phyloP scores from a whole-genome alignment of 2,888 invertebrate species.

The Aporophyla nigra region DNA sequence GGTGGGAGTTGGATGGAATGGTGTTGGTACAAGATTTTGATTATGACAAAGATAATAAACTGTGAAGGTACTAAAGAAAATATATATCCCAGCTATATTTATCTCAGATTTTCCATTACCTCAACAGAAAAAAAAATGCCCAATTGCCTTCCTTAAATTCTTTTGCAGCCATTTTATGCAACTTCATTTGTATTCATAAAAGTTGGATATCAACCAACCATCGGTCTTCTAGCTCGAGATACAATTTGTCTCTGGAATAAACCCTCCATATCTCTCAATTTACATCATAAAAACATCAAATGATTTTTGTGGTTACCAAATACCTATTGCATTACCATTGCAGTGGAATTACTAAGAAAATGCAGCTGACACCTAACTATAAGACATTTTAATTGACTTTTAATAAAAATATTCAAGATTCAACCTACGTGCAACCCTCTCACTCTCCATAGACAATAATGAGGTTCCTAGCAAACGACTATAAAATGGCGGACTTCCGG shows the following conservation, averaged over 20 bases:
- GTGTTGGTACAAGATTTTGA: not conserved
- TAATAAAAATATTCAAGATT: constrained; percentile 8
- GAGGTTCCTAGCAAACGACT: constrained; percentile 31
- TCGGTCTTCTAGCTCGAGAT: not conserved
- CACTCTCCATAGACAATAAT: constrained; percentile 42
- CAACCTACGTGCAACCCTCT: constrained; percentile 27
- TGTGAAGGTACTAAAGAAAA: not conserved
- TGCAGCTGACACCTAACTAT: not conserved
- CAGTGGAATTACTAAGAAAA: not conserved
- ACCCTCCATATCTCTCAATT: not conserved
- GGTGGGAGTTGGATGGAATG: not conserved
- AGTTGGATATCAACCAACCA: not conserved
- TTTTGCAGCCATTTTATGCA: not conserved
- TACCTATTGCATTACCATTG: too few species aligned
- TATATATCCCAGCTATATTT: not conserved
- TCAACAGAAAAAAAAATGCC: not conserved
- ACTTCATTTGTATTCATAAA: not conserved
- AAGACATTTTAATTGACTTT: not conserved
- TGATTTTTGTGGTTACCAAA: not conserved
- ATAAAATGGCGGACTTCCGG: constrained; percentile 51
- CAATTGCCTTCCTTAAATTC: not conserved
- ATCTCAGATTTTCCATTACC: not conserved
- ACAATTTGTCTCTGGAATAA: not conserved
- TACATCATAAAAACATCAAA: not conserved
- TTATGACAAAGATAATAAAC: too few species aligned